phyloP scores from a whole-genome alignment of 2,888 invertebrate genomes.

The Smittia aterrima region DNA sequence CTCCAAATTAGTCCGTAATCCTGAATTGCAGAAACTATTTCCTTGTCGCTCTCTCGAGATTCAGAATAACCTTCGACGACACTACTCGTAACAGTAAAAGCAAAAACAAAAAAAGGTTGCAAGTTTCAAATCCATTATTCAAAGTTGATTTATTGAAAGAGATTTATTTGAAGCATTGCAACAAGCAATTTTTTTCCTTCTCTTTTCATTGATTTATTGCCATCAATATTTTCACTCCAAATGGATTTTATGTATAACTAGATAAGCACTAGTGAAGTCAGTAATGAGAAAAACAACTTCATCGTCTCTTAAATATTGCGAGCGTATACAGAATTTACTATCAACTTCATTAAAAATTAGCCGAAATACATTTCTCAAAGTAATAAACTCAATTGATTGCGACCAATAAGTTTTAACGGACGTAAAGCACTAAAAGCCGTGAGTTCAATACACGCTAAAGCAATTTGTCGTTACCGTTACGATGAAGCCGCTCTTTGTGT shows the following conservation, averaged over 20 bases:
- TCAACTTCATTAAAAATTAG: not conserved
- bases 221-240: not conserved
- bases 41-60: not conserved
- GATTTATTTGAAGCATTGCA: conserved; percentile 20
- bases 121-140: not conserved
- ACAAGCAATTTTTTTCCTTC: no score
- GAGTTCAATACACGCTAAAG: conserved; percentile 22
- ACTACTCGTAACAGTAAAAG: no score
- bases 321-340: not conserved
- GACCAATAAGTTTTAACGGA: conserved; percentile 12
- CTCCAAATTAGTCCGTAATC: not conserved
- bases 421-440: not conserved
- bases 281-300: conserved; percentile 13
- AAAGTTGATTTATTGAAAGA: conserved; percentile 21
- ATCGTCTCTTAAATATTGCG: conserved; percentile 9
- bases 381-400: not conserved
- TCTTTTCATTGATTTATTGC: conserved; percentile 25
- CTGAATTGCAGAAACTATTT: not conserved
- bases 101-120: not conserved
- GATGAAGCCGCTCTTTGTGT: not conserved
- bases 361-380: not conserved
- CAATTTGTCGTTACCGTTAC: conserved; percentile 34
- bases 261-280: no score
- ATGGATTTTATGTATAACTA: no score
- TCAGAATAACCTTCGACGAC: not conserved